Conservation (phyloP, 2,888 invertebrate genomes). For the Allophyes oxyacanthae region DNA sequence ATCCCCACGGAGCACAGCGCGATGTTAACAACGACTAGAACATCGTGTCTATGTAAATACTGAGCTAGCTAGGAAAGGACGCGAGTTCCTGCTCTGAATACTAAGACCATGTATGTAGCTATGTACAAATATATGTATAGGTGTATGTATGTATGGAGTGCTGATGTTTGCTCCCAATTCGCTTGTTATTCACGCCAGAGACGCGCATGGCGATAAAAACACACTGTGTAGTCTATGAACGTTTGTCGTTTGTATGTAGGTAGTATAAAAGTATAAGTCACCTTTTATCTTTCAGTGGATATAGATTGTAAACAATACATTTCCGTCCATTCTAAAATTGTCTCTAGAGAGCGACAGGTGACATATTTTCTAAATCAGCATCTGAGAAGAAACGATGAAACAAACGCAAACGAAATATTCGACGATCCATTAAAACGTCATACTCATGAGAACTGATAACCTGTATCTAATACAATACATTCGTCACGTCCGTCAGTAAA, state of each 20-base stretch:
- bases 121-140: too few relatives aligned
- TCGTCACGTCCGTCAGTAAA: constrained; percentile 3
- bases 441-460: background rate
- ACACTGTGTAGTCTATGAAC: constrained; percentile 6
- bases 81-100: constrained; percentile 22
- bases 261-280: background rate
- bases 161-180: constrained; percentile 23
- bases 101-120: constrained; percentile 30
- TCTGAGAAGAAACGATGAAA: background rate
- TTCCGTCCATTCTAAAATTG: too few relatives aligned
- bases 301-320: too few relatives aligned
- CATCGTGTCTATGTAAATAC: constrained; percentile 3
- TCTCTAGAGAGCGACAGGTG: background rate
- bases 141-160: background rate
- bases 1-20: constrained; percentile 2
- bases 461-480: background rate
- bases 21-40: background rate
- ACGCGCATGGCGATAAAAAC: constrained; percentile 26
- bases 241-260: constrained; percentile 8
- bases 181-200: constrained; percentile 39
- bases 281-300: background rate
- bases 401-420: background rate
- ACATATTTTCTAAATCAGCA: too few relatives aligned
- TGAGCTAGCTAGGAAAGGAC: background rate
- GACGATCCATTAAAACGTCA: too few relatives aligned